Conservation (phyloP, 92 coral and sea anemone species). For the Porites rus region DNA sequence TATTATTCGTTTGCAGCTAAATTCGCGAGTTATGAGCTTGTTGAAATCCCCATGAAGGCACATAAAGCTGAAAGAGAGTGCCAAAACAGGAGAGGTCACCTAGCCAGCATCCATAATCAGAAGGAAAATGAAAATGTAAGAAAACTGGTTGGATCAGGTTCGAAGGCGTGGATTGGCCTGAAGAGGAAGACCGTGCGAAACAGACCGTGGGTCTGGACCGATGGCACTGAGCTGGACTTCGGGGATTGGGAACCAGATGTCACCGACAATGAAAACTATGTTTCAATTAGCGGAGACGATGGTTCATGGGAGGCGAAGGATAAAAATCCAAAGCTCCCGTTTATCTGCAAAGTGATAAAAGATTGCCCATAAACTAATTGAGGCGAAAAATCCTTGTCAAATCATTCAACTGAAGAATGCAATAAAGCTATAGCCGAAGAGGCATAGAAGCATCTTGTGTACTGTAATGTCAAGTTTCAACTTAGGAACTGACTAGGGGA, state of each 20-base stretch:
- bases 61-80: constrained; percentile 3
- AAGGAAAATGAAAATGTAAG: not conserved
- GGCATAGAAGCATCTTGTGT: too few species aligned
- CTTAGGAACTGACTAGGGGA: too few species aligned
- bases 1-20: not conserved
- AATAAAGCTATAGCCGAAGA: too few species aligned
- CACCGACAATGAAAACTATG: not conserved
- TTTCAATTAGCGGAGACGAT: not conserved
- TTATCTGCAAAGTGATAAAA: not conserved
- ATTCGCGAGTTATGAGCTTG: not conserved
- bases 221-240: constrained; percentile 7
- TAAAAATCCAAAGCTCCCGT: not conserved
- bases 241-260: constrained; percentile 25
- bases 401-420: too few species aligned
- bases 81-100: not conserved
- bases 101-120: constrained; percentile 12
- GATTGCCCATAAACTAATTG: not conserved
- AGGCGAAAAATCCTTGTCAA: too few species aligned
- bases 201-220: constrained; percentile 14
- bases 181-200: not conserved
- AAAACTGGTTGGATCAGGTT: not conserved
- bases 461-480: too few species aligned
- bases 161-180: constrained; percentile 11
- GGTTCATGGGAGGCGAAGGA: constrained; percentile 11
- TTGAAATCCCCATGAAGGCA: not conserved